Evolutionary conservation across 2,888 invertebrate genomes (phyloP).

Genomic region (Flexamia atlantica): DNA sequence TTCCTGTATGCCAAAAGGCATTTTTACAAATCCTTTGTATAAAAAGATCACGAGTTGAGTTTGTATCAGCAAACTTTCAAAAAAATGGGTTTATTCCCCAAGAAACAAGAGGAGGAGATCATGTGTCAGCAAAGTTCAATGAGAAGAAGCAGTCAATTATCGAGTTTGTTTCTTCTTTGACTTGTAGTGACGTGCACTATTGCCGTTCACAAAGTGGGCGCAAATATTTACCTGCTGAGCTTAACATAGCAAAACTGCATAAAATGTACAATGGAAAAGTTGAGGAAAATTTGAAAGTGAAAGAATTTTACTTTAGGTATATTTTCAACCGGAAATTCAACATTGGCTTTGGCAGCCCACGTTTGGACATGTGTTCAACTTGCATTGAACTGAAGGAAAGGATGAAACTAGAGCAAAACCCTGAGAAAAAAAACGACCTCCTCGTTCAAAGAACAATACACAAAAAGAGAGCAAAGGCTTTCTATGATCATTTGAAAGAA

Average conservation of each 20-base stretch:
- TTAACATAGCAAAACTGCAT: conserved; percentile 58
- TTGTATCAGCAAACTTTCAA: conserved; percentile 53
- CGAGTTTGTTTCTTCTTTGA: conserved; percentile 59
- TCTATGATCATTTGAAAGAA: conserved; percentile 4
- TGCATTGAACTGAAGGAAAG: conserved; percentile 60
- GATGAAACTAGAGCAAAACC: conserved; percentile 31
- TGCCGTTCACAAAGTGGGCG: conserved; percentile 58
- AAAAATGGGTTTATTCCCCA: conserved; percentile 50
- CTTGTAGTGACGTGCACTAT: conserved; percentile 58
- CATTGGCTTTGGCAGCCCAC: conserved; percentile 60
- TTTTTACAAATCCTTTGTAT: conserved; percentile 50
- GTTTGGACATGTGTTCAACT: conserved; percentile 61
- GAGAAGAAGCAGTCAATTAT: conserved; percentile 42
- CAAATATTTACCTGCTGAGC: conserved; percentile 60
- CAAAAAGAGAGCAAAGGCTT: conserved; percentile 17
- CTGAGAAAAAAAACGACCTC: neutral
- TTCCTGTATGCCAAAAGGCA: conserved; percentile 60
- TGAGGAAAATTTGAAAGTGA: conserved; percentile 59
- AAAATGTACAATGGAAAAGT: conserved; percentile 50
- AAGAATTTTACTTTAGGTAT: conserved; percentile 59
- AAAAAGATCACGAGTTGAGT: conserved; percentile 58
- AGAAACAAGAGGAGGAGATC: conserved; percentile 57
- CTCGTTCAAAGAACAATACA: conserved; percentile 20
- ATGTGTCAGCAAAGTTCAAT: conserved; percentile 55
- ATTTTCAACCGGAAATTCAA: conserved; percentile 59